phyloP scores from a whole-genome alignment of 2,113 vertebrate genomes.

The Scatophagus argus region DNA sequence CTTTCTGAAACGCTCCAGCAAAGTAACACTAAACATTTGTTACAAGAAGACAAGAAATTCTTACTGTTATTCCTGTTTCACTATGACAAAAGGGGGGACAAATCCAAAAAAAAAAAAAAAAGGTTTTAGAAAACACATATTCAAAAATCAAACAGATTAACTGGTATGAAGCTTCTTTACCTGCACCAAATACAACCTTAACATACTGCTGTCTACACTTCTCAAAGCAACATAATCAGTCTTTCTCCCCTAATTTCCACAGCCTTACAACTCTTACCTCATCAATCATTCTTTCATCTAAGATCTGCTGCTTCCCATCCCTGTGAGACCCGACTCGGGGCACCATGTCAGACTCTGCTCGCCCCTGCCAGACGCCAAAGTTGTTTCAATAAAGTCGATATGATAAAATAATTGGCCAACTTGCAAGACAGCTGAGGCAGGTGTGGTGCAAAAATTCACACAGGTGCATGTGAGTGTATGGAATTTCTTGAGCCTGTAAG shows the following conservation, averaged over 20 bases:
- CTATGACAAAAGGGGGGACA: neutral
- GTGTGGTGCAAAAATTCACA: neutral
- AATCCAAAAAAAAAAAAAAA: neutral
- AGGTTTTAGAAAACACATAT: neutral
- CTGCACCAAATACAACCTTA: neutral
- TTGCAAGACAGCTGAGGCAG: constrained; percentile 13
- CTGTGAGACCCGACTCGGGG: constrained; percentile 68
- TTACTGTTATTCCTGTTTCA: neutral
- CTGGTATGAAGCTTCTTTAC: neutral
- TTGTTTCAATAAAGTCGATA: constrained; percentile 30
- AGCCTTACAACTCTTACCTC: constrained; percentile 71
- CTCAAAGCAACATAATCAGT: constrained; percentile 3
- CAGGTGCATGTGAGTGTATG: neutral
- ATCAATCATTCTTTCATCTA: constrained; percentile 59
- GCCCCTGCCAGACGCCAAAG: neutral
- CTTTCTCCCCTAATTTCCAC: constrained; percentile 1
- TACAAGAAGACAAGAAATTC: neutral
- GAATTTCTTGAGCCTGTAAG: neutral
- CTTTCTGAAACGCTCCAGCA: neutral
- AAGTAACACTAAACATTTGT: neutral
- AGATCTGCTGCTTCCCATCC: constrained; percentile 54
- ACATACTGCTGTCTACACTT: neutral
- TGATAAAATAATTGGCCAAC: constrained; percentile 17
- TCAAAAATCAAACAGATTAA: neutral
- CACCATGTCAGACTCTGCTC: constrained; percentile 58